These are phyloP conservation scores for Lottia scabra DNA, from an alignment of 2,888 invertebrate genomes.

Conservation along the genomic window DNA sequence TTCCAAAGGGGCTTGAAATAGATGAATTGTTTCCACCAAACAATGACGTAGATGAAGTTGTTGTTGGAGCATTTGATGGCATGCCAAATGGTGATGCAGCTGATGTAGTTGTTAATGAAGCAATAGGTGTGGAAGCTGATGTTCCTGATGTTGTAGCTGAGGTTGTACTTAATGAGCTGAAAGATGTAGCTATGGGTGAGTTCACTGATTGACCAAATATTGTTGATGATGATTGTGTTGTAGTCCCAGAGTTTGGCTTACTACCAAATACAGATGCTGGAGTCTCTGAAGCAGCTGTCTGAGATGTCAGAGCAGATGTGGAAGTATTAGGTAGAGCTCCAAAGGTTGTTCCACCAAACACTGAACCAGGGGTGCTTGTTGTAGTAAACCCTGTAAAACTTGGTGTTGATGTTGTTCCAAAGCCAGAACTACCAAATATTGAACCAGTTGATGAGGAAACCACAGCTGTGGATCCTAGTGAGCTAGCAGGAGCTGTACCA, in stretches of 20 bases:
- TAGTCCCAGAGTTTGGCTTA: constrained; percentile 11
- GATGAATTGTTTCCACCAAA: background rate
- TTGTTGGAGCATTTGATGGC: background rate
- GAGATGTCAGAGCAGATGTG: background rate
- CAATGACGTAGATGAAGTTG: constrained; percentile 10
- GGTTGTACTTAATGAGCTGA: background rate
- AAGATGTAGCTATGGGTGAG: background rate
- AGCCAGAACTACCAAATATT: constrained; percentile 15
- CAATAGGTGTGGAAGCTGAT: background rate
- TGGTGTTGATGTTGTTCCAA: constrained; percentile 17
- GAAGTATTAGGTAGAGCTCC: constrained; percentile 21
- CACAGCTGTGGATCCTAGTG: constrained; percentile 12
- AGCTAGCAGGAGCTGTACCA: constrained; percentile 10
- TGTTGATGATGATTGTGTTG: constrained; percentile 3
- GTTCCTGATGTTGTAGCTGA: constrained; percentile 8
- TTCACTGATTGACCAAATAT: background rate
- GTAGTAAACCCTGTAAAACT: constrained; percentile 23
- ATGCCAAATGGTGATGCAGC: background rate
- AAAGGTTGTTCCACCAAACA: constrained; percentile 15
- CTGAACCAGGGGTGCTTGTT: background rate
- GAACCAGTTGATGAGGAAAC: constrained; percentile 18
- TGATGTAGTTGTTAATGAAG: background rate
- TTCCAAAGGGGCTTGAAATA: constrained; percentile 7
- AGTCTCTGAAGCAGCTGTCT: constrained; percentile 27
- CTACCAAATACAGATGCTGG: constrained; percentile 28